A percentile compares a stretch with the other conserved stretches of the same genome.
These are phyloP conservation scores for Otocyon megalotis DNA, from an alignment of 2,113 vertebrate genomes.

Conservation along the genomic window DNA sequence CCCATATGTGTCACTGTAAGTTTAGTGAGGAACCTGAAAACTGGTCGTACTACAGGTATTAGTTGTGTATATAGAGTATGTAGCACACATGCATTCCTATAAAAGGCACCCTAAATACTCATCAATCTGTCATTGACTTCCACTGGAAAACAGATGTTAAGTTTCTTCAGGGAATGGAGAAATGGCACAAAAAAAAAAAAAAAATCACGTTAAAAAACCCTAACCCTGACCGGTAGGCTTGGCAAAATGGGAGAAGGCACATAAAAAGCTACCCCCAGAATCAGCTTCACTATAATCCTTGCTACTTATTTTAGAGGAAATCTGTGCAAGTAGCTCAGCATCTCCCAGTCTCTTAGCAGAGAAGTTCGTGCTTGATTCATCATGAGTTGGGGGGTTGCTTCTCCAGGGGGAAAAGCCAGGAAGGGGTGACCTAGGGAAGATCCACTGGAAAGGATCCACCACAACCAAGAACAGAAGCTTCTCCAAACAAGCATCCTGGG, in stretches of 20 bases:
- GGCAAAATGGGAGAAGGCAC: conserved; percentile 25
- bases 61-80: not conserved
- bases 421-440: not conserved
- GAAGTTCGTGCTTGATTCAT: not conserved
- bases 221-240: not conserved
- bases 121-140: not conserved
- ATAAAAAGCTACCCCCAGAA: not conserved
- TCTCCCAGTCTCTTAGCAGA: not conserved
- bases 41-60: not conserved
- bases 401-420: not conserved
- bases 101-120: not conserved
- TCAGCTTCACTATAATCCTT: not conserved
- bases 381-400: not conserved
- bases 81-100: not conserved
- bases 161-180: not conserved
- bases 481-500: not conserved
- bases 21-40: conserved; percentile 53
- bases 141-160: not conserved
- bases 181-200: not conserved
- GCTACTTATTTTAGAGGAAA: not conserved
- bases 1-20: not conserved
- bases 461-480: not conserved
- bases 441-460: not conserved
- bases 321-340: not conserved
- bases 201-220: not conserved